Evolutionary conservation across 2,888 invertebrate species (phyloP), one percentile per base, ranked within the genome.

Genomic region (Acronicta psi): DNA sequence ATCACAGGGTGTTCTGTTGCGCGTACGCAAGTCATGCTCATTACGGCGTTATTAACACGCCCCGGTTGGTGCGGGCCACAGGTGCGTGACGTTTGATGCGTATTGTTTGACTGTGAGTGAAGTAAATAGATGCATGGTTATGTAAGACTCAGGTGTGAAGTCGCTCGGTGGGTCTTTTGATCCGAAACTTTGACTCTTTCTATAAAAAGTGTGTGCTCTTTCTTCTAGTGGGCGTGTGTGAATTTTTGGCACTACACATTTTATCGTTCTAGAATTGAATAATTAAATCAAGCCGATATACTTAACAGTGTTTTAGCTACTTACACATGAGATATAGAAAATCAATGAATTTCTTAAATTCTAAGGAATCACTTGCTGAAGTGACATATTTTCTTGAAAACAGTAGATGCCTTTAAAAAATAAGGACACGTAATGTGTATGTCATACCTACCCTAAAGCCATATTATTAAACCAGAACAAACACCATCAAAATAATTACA

Each of bases 1-100:
- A 75, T 73, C 73, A 75, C 68, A 71, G 73, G 73, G 75, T 36
- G 56, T 62, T 56, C 64, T 59, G 66, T 46, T 54, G 66, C 68
- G 60, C 60, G 8, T 23, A 41, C 68, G 75, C 84, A 60, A 82
- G 85, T 85, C 87, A 86, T 73, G 76, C 61, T 82, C 82, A 82
- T 85, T 74, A 68, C 50, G 36, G 58, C 59, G 59, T 66, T 62
- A 72, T 80, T 83, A 74, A 73, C 70, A 75, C 75, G 80, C 80
- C 79, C 80, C 79, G 79, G 81, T 83, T 82, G 44, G 58, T 53
- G 46, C 36, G 41, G 60, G 56, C 51, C 43, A 64, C 77, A 77
- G 76, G 77, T 77, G 76, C 60, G 62, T 69, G 64, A 77, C 59
- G 62, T 62, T 9, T 59, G 50, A 69, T 43, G 58, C 37, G 40